These are phyloP conservation scores for Lucifuga dentata DNA, from an alignment of 2,113 vertebrate genomes.

Conservation along the genomic window DNA sequence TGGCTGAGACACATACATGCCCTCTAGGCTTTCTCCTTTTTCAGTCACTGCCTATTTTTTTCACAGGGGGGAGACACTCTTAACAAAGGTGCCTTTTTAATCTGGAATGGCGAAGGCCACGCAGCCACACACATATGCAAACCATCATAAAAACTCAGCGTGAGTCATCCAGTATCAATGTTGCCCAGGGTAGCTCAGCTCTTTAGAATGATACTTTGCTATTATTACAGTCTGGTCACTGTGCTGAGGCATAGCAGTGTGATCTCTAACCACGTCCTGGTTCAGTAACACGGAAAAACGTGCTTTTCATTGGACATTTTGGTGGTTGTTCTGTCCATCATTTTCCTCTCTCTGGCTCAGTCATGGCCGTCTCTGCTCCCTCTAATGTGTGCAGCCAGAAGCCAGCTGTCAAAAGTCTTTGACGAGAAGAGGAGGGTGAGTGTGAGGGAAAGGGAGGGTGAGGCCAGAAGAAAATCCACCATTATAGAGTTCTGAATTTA, in stretches of 20 bases:
- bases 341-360: conserved; percentile 13
- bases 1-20: conserved; percentile 63
- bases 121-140: conserved; percentile 50
- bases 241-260: conserved; percentile 17
- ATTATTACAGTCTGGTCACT: conserved; percentile 23
- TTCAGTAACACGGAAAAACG: conserved; percentile 63
- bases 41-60: conserved; percentile 61
- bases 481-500: conserved; percentile 59
- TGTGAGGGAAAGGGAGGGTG: conserved; percentile 27
- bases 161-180: conserved; percentile 40
- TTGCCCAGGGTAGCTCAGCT: neutral
- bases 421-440: conserved; percentile 58
- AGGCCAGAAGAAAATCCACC: conserved; percentile 69
- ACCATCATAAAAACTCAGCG: conserved; percentile 42
- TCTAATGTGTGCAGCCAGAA: conserved; percentile 78
- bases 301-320: conserved; percentile 62
- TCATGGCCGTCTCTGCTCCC: conserved; percentile 48
- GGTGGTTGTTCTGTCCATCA: conserved; percentile 42
- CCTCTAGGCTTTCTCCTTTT: conserved; percentile 56
- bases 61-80: conserved; percentile 46
- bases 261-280: conserved; percentile 28
- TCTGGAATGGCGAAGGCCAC: conserved; percentile 16
- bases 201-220: conserved; percentile 1
- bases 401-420: conserved; percentile 81
- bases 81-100: conserved; percentile 72